phyloP scores from a whole-genome alignment of 37 sponge, comb jelly and placozoan genomes.

The Aphrocallistes beatrix region DNA sequence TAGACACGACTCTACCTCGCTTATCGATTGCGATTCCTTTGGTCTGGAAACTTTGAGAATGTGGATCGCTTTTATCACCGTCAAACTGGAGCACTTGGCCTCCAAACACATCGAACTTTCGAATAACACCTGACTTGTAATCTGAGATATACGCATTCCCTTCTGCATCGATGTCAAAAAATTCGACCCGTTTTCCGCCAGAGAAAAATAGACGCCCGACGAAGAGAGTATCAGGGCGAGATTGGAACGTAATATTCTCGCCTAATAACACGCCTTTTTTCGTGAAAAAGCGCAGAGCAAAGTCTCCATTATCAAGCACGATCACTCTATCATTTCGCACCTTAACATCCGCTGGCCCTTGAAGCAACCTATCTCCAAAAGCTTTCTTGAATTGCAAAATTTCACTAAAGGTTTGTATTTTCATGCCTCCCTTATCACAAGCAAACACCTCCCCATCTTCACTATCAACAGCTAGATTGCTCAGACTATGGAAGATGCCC shows the following conservation, averaged over 20 bases:
- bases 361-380: not conserved
- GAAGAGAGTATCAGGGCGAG: not conserved
- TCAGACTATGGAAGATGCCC: not conserved
- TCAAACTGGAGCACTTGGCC: not conserved
- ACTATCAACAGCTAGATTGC: not conserved
- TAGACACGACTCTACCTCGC: not conserved
- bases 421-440: not conserved
- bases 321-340: not conserved
- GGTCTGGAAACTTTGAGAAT: not conserved
- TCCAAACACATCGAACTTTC: not conserved
- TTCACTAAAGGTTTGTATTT: not conserved
- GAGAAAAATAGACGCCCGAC: not conserved
- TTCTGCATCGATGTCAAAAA: not conserved
- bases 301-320: not conserved
- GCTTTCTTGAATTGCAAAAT: not conserved
- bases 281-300: not conserved
- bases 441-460: not conserved
- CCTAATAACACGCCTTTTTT: not conserved
- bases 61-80: not conserved
- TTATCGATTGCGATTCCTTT: not conserved
- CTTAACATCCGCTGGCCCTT: not conserved
- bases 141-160: not conserved
- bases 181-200: not conserved
- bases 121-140: not conserved
- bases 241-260: not conserved